A percentile compares a stretch with the other conserved stretches of the same genome.
These are phyloP conservation scores for Oryzias melastigma DNA, from an alignment of 2,113 vertebrate genomes.

Conservation along the genomic window DNA sequence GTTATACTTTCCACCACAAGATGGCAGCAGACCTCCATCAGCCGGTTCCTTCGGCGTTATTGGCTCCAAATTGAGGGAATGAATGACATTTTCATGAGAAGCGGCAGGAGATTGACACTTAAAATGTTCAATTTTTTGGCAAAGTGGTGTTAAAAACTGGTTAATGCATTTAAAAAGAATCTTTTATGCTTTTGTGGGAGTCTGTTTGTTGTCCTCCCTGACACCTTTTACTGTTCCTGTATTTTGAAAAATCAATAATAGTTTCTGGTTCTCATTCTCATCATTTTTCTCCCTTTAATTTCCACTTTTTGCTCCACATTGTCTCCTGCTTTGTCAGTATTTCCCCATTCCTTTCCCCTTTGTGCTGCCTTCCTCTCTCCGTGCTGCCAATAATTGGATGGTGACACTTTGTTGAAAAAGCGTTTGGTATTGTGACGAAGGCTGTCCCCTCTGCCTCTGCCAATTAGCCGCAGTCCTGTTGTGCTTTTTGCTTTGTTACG, in stretches of 20 bases:
- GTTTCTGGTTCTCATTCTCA: background rate
- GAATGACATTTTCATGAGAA: constrained; percentile 16
- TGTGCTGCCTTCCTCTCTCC: constrained; percentile 17
- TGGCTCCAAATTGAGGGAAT: constrained; percentile 7
- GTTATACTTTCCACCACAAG: constrained; percentile 50
- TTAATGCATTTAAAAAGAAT: constrained; percentile 29
- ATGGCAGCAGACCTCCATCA: constrained; percentile 65
- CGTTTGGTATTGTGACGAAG: constrained; percentile 41
- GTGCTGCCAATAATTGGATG: constrained; percentile 54
- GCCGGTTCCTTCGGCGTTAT: background rate
- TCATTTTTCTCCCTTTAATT: background rate
- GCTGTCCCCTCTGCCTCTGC: constrained; percentile 51
- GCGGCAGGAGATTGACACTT: constrained; percentile 11
- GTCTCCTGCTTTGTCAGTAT: constrained; percentile 13
- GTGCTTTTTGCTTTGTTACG: constrained; percentile 53
- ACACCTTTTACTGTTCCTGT: background rate
- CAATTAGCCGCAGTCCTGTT: constrained; percentile 62
- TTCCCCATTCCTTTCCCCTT: constrained; percentile 8
- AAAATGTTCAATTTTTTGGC: constrained; percentile 37
- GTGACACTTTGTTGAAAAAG: constrained; percentile 53
- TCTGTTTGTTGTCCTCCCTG: background rate
- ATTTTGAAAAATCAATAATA: background rate
- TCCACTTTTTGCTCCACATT: constrained; percentile 4
- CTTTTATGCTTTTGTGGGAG: constrained; percentile 20
- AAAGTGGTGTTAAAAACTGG: constrained; percentile 24